Conservation (phyloP, 92 coral and sea anemone species). For the Epizoanthus illoricatus region DNA sequence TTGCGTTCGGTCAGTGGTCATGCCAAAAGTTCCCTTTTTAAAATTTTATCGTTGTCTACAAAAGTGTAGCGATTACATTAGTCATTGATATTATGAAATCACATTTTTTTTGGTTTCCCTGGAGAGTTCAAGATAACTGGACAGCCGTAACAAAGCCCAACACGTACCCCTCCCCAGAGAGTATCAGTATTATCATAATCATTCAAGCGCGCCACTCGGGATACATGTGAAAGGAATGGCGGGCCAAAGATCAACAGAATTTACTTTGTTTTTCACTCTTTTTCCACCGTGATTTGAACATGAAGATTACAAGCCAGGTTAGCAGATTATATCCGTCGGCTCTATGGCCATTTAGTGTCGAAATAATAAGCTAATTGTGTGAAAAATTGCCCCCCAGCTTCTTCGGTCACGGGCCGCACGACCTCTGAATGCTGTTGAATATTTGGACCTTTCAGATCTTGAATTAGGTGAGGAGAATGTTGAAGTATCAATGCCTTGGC, state of each 20-base stretch:
- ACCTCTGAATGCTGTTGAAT: constrained; percentile 81
- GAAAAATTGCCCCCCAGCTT: constrained; percentile 58
- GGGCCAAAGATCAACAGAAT: not conserved
- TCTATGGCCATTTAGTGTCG: not conserved
- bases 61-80: too few relatives aligned
- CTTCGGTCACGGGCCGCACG: constrained; percentile 86
- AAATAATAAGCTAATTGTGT: constrained; percentile 1
- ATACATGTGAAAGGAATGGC: not conserved
- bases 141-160: too few relatives aligned
- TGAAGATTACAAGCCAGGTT: constrained; percentile 93
- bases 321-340: constrained; percentile 8
- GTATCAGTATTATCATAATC: constrained; percentile 9
- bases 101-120: too few relatives aligned
- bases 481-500: constrained; percentile 1
- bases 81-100: too few relatives aligned
- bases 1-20: too few relatives aligned
- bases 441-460: constrained; percentile 88
- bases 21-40: too few relatives aligned
- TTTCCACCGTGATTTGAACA: constrained; percentile 45
- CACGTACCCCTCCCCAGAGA: too few relatives aligned
- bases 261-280: not conserved
- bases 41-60: too few relatives aligned
- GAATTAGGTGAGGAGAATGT: constrained; percentile 67
- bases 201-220: not conserved
- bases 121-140: too few relatives aligned